Conservation (phyloP, 2,113 vertebrate genomes). For the Neolamprologus ventralis region DNA sequence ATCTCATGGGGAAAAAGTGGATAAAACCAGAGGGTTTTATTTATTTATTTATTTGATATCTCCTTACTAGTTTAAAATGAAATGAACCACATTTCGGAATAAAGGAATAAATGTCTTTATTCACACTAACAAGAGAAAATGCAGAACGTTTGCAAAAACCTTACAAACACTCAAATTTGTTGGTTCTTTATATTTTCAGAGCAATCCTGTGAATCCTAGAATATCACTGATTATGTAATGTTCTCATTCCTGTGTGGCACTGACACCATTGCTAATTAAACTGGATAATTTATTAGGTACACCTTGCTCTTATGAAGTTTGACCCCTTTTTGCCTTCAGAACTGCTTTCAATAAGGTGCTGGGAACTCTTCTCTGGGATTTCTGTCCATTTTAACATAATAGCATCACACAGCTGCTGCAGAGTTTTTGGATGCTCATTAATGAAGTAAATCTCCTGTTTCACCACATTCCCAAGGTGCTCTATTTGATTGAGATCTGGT, state of each 20-base stretch:
- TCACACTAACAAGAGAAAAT: neutral
- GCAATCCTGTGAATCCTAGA: neutral
- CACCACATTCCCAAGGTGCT: neutral
- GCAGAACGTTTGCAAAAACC: neutral
- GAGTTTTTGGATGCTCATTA: neutral
- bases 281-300: neutral
- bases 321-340: neutral
- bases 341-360: neutral
- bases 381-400: neutral
- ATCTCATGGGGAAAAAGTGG: neutral
- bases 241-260: neutral
- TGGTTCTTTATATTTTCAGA: neutral
- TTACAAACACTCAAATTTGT: neutral
- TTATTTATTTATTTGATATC: neutral
- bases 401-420: neutral
- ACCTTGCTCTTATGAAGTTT: neutral
- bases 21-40: neutral
- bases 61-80: neutral
- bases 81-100: neutral
- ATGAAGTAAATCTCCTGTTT: neutral
- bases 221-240: neutral
- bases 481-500: neutral
- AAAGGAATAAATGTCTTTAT: neutral
- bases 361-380: rapidly evolving
- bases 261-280: neutral